These are phyloP conservation scores for Sphenodon punctatus DNA, from an alignment of 2,797 vertebrate species.

Conservation along the genomic window DNA sequence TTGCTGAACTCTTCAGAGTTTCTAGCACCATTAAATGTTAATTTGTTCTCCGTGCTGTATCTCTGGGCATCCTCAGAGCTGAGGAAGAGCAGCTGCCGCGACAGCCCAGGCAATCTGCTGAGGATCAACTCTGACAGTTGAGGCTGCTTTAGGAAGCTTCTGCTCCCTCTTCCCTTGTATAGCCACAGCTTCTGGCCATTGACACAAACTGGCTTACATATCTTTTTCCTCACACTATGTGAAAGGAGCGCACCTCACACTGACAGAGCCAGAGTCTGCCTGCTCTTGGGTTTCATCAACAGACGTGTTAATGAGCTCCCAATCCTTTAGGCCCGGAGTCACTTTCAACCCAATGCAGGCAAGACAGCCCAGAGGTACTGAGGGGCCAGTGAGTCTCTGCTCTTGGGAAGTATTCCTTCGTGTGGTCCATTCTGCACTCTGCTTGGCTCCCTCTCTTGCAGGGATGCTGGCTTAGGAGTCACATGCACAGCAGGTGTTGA, in stretches of 20 bases:
- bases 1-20: not conserved
- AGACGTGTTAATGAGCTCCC: too few species aligned
- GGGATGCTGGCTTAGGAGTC: too few species aligned
- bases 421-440: too few species aligned
- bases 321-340: too few species aligned
- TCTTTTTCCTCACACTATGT: not conserved
- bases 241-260: not conserved
- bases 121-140: not conserved
- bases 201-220: not conserved
- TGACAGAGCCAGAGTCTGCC: not conserved
- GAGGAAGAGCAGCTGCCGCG: not conserved
- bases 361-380: too few species aligned
- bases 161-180: not conserved
- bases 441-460: too few species aligned
- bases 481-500: too few species aligned
- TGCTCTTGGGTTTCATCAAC: not conserved
- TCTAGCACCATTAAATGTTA: not conserved
- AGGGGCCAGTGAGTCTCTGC: too few species aligned
- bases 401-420: too few species aligned
- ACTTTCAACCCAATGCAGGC: too few species aligned
- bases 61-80: not conserved
- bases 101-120: not conserved
- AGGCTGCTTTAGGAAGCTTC: not conserved
- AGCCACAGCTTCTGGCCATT: not conserved
- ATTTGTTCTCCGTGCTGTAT: not conserved